A percentile compares a stretch with the other conserved stretches of the same genome.
phyloP scores from a whole-genome alignment of 2,797 vertebrate genomes.

The Heteromormyrus szaboi region DNA sequence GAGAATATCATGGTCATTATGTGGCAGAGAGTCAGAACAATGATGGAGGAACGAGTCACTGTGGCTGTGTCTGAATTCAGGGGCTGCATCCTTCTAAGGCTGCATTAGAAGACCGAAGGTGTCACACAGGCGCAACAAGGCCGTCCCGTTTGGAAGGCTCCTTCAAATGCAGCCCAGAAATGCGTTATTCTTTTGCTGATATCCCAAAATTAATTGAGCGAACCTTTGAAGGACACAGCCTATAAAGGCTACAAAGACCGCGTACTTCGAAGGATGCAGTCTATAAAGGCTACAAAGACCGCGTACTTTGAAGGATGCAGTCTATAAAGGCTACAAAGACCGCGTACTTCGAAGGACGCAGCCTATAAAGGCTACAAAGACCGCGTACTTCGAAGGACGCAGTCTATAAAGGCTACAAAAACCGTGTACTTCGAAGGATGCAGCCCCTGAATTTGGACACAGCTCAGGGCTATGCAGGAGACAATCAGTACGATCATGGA shows the following conservation, averaged over 20 bases:
- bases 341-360: no score
- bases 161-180: neutral
- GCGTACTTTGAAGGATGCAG: no score
- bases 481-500: neutral
- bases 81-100: neutral
- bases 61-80: neutral
- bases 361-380: no score
- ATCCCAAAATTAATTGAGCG: neutral
- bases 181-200: neutral
- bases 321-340: no score
- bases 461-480: neutral
- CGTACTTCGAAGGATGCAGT: neutral
- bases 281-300: no score
- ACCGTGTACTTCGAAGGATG: neutral
- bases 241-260: neutral
- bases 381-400: no score
- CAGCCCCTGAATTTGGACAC: neutral
- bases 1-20: neutral
- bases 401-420: no score
- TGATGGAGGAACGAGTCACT: neutral
- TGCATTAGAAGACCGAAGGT: neutral
- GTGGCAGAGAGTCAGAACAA: neutral
- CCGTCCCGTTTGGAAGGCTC: neutral
- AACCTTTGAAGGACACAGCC: neutral
- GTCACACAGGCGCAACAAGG: neutral